These are phyloP conservation scores for Spinus pinus DNA, from an alignment of 2,797 vertebrate genomes.

Conservation along the genomic window DNA sequence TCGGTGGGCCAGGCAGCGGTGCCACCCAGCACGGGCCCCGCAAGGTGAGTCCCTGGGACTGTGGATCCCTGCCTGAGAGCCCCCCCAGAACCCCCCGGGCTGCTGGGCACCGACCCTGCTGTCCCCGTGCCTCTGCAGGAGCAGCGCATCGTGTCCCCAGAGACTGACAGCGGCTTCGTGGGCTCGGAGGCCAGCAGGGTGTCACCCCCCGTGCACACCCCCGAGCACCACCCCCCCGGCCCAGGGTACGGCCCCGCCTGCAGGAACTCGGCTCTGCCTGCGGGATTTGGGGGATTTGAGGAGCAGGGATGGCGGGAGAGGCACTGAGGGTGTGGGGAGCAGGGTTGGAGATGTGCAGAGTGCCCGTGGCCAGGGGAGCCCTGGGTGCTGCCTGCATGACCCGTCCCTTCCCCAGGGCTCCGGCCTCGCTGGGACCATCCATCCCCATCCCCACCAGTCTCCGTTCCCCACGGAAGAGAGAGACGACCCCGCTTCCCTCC, in stretches of 20 bases:
- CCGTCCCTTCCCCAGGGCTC: not conserved
- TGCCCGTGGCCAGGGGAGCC: not conserved
- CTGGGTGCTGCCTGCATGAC: not conserved
- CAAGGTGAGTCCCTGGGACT: conserved; percentile 68
- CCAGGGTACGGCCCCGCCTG: conserved; percentile 63
- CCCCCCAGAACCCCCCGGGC: not conserved
- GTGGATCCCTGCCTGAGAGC: fast-evolving
- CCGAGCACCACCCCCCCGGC: conserved; percentile 71
- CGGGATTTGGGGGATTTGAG: fast-evolving
- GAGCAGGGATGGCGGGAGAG: not conserved
- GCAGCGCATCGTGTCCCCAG: conserved; percentile 85
- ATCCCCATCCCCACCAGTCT: not conserved
- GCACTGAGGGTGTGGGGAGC: fast-evolving
- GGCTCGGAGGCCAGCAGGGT: conserved; percentile 87
- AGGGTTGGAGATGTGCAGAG: not conserved
- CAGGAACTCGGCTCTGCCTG: fast-evolving
- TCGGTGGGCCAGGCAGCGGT: conserved; percentile 38
- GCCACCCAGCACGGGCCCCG: conserved; percentile 6
- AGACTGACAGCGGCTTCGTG: conserved; percentile 93
- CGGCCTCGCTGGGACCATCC: not conserved
- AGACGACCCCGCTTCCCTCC: fast-evolving
- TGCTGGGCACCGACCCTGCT: not conserved
- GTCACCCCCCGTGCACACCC: conserved; percentile 75
- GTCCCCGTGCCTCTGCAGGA: conserved; percentile 72
- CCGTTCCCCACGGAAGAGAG: not conserved